Evolutionary conservation across 2,113 vertebrate genomes (phyloP).

Genomic region (Acanthisitta chloris): DNA sequence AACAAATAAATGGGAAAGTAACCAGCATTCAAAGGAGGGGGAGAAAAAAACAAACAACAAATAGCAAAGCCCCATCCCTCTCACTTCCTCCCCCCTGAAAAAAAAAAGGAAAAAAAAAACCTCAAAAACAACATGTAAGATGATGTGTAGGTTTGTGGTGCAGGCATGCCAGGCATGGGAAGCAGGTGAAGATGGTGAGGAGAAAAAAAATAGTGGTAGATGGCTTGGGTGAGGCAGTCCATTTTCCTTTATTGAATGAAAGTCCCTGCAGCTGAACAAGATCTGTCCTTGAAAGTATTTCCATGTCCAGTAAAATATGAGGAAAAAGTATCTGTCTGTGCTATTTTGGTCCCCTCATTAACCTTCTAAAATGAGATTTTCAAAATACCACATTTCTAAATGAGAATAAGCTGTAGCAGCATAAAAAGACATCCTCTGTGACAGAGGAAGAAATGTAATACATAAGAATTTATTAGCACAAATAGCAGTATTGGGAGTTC

Average conservation of each 20-base stretch:
- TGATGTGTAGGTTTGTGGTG: neutral
- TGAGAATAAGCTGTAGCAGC: neutral
- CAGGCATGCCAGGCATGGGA: neutral
- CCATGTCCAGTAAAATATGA: neutral
- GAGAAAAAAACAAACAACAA: neutral
- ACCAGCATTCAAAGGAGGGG: neutral
- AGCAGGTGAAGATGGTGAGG: neutral
- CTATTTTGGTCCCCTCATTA: neutral
- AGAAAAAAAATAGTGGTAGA: neutral
- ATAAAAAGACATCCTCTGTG: neutral
- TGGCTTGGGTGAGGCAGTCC: neutral
- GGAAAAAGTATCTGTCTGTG: neutral
- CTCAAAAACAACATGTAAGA: neutral
- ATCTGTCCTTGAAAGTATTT: neutral
- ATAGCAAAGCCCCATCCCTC: neutral
- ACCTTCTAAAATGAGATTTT: constrained; percentile 5
- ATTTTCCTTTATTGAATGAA: neutral
- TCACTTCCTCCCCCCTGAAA: neutral
- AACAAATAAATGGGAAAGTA: neutral
- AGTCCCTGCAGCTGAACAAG: neutral
- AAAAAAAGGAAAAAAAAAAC: neutral
- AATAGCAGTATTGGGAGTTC: neutral
- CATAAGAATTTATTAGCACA: neutral
- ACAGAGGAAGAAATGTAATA: neutral
- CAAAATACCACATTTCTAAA: neutral